phyloP scores from a whole-genome alignment of 2,797 vertebrate genomes.

The Coilia nasus region DNA sequence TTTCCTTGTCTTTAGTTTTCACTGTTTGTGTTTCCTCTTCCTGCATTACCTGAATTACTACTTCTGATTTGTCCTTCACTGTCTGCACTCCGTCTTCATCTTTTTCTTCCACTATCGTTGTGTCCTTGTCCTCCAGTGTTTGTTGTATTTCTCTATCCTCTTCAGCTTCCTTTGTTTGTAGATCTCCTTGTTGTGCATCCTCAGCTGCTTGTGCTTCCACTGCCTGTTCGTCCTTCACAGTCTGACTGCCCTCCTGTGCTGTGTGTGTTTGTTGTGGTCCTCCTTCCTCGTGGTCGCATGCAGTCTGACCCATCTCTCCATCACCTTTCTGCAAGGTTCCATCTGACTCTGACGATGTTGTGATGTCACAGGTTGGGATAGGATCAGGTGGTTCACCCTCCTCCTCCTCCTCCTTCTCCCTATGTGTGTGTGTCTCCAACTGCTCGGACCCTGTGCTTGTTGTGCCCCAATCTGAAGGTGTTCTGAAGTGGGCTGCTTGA shows the following conservation, averaged over 20 bases:
- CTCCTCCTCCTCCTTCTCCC: background rate
- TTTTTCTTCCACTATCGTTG: background rate
- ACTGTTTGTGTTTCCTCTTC: constrained; percentile 28
- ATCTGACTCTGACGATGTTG: background rate
- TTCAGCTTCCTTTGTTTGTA: background rate
- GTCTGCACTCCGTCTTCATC: constrained; percentile 31
- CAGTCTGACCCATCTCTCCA: background rate
- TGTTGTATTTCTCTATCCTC: background rate
- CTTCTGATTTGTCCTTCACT: constrained; percentile 33
- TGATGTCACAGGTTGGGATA: background rate
- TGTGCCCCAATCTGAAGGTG: background rate
- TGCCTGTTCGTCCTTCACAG: constrained; percentile 25
- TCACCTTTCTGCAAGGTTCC: background rate
- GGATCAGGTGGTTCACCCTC: background rate
- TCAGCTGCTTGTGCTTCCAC: constrained; percentile 37
- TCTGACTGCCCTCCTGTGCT: constrained; percentile 18
- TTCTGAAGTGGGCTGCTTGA: background rate
- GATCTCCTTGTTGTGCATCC: constrained; percentile 9
- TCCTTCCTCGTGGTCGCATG: background rate
- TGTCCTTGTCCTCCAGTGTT: background rate
- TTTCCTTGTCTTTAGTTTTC: background rate
- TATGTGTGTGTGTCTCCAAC: constrained; percentile 3
- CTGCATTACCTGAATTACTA: background rate
- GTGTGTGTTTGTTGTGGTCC: background rate
- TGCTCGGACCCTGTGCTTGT: background rate